phyloP scores from a whole-genome alignment of 2,797 vertebrate genomes.

The Gila robusta region DNA sequence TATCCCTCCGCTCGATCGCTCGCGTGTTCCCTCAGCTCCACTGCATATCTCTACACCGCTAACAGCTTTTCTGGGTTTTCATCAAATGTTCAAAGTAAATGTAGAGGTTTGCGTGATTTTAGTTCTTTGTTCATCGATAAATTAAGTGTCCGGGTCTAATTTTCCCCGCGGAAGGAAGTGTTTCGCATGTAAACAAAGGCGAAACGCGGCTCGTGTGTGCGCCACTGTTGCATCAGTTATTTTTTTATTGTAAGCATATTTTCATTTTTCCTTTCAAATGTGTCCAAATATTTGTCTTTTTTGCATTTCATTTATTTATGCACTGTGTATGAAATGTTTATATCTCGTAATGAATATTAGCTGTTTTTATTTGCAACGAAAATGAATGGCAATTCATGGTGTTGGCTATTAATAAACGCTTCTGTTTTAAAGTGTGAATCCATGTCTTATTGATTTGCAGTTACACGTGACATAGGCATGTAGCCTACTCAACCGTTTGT shows the following conservation, averaged over 20 bases:
- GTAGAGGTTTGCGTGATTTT: not conserved
- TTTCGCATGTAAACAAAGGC: conserved; percentile 47
- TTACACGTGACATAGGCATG: not conserved
- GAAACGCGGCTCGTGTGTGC: conserved; percentile 39
- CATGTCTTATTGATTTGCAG: not conserved
- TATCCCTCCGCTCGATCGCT: conserved; percentile 62
- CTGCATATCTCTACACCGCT: not conserved
- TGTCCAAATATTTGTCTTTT: not conserved
- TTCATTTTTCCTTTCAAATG: not conserved
- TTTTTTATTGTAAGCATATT: not conserved
- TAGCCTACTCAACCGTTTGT: too few species aligned
- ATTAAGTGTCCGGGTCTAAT: conserved; percentile 55
- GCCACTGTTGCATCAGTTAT: conserved; percentile 43
- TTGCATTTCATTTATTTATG: not conserved
- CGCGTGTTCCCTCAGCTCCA: not conserved
- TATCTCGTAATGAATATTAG: not conserved
- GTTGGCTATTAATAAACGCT: not conserved
- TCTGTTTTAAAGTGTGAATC: not conserved
- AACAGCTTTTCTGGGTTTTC: not conserved
- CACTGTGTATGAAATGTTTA: not conserved
- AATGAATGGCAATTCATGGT: not conserved
- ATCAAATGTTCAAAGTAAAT: not conserved
- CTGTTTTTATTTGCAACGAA: not conserved
- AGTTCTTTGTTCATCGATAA: fast-evolving
- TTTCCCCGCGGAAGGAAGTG: conserved; percentile 70